Evolutionary conservation across 2,113 vertebrate species (phyloP).

Genomic region (Jacana jacana): DNA sequence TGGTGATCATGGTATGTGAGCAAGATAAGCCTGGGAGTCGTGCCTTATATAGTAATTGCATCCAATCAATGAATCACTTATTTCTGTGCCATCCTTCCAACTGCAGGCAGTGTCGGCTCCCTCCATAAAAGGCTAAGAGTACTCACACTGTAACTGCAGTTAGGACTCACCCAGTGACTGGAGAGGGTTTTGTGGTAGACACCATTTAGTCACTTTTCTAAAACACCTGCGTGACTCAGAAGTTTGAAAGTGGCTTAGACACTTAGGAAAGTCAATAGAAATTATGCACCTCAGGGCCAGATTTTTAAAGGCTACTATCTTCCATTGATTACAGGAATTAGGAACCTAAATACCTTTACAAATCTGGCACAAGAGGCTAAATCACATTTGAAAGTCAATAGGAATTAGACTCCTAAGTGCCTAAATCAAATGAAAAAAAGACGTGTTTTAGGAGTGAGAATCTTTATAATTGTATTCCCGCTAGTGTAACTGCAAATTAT

Average conservation of each 20-base stretch:
- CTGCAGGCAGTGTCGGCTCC: background rate
- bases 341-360: constrained; percentile 66
- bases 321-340: constrained; percentile 69
- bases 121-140: constrained; percentile 1
- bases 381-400: constrained; percentile 69
- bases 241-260: constrained; percentile 61
- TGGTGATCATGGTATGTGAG: background rate
- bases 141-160: background rate
- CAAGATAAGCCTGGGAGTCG: background rate
- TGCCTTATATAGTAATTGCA: constrained; percentile 28
- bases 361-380: constrained; percentile 63
- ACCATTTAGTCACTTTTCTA: constrained; percentile 41
- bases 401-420: constrained; percentile 60
- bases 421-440: constrained; percentile 69
- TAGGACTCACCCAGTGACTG: background rate
- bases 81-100: constrained; percentile 29
- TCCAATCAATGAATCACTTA: constrained; percentile 31
- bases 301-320: constrained; percentile 70
- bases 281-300: constrained; percentile 59
- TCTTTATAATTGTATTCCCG: constrained; percentile 65
- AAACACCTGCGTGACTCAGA: constrained; percentile 54
- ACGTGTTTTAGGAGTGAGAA: constrained; percentile 54
- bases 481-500: constrained; percentile 68
- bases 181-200: background rate
- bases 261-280: constrained; percentile 67